Conservation (phyloP, 2,888 invertebrate genomes). For the Tipula vernalis region DNA sequence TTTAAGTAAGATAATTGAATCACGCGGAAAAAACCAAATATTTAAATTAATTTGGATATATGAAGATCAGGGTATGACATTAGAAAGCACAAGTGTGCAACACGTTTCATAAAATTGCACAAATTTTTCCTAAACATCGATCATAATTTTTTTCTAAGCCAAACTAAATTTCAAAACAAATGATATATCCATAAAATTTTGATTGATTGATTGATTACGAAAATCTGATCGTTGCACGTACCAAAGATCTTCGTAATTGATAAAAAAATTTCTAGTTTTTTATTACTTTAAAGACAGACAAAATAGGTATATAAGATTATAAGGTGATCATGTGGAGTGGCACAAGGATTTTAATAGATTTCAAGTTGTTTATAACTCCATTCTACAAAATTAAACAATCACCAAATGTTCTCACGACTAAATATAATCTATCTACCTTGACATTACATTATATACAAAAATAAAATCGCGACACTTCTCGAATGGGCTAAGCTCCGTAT, state of each 20-base stretch:
- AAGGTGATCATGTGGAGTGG: neutral
- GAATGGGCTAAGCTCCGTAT: neutral
- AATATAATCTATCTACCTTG: neutral
- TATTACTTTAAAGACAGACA: neutral
- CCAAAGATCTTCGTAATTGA: neutral
- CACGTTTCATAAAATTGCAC: neutral
- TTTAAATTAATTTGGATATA: neutral
- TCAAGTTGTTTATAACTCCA: neutral
- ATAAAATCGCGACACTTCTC: neutral
- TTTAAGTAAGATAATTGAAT: neutral
- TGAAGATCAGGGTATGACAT: neutral
- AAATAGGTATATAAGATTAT: neutral
- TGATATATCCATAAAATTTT: neutral
- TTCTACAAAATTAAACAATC: neutral
- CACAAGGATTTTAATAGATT: neutral
- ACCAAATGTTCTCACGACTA: neutral
- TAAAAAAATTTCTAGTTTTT: neutral
- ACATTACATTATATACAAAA: neutral
- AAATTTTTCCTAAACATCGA: neutral
- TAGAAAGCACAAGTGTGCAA: neutral
- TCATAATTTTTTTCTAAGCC: neutral
- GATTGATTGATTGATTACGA: conserved; percentile 12
- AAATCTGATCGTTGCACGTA: conserved; percentile 5
- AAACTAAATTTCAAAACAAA: neutral
- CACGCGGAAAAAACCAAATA: neutral